A percentile compares a stretch with the other conserved stretches of the same genome.
These are phyloP conservation scores for Hystrix cristata DNA, from an alignment of 2,113 vertebrate genomes.

Conservation along the genomic window DNA sequence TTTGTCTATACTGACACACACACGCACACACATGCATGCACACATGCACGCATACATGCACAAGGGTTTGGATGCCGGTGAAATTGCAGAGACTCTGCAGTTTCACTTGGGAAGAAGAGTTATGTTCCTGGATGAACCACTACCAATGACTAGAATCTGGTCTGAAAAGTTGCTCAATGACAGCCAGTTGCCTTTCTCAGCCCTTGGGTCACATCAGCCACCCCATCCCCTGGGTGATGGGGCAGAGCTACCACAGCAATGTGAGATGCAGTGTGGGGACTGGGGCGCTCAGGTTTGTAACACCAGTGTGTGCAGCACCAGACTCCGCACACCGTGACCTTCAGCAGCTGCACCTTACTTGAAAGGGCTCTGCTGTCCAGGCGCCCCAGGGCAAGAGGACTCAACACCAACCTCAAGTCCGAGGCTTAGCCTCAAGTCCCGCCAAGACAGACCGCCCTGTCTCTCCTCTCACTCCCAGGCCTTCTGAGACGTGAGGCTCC, in stretches of 20 bases:
- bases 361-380: not conserved
- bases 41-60: not conserved
- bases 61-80: not conserved
- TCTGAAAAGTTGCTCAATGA: not conserved
- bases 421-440: not conserved
- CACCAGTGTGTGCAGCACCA: accelerated
- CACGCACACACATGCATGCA: not conserved
- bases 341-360: accelerated
- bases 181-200: not conserved
- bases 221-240: too few species aligned
- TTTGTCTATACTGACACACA: not conserved
- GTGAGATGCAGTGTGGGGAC: not conserved
- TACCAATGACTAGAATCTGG: not conserved
- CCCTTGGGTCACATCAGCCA: not conserved
- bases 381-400: not conserved
- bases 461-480: not conserved
- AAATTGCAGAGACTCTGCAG: not conserved
- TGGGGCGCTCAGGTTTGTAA: accelerated
- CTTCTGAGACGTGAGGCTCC: not conserved
- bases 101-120: not conserved
- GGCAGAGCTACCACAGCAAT: not conserved
- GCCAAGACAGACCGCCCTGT: not conserved
- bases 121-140: not conserved
- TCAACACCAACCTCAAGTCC: not conserved
- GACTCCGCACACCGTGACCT: not conserved